These are phyloP conservation scores for Agelastica alni DNA, from an alignment of 2,888 invertebrate genomes.

Conservation along the genomic window DNA sequence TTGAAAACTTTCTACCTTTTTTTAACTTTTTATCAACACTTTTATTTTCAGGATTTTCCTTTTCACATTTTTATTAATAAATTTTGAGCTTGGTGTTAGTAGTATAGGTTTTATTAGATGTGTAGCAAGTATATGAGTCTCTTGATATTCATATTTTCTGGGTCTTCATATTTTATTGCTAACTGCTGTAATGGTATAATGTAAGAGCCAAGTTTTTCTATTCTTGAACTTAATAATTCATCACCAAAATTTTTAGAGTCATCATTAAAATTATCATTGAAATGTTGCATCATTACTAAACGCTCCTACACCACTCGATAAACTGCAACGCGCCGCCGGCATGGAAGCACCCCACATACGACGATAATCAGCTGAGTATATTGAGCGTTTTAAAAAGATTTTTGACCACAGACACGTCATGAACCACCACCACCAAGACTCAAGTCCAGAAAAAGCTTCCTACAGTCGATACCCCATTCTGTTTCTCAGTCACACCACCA, in stretches of 20 bases:
- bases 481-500: no score
- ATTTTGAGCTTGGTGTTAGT: conserved; percentile 11
- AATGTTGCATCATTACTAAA: neutral
- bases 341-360: no score
- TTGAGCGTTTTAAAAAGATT: no score
- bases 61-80: conserved; percentile 16
- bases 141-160: neutral
- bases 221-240: neutral
- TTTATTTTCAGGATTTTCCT: neutral
- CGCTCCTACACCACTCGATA: no score
- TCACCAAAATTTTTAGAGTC: conserved; percentile 8
- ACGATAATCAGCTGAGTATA: no score
- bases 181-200: neutral
- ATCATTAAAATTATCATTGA: conserved; percentile 1
- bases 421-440: no score
- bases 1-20: conserved; percentile 17
- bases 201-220: neutral
- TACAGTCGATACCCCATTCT: no score
- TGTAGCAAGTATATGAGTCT: conserved; percentile 11
- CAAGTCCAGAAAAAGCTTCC: no score
- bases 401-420: no score
- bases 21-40: conserved; percentile 8
- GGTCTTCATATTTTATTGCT: conserved; percentile 5
- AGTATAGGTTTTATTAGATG: conserved; percentile 11
- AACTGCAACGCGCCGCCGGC: no score